Evolutionary conservation across 2,113 vertebrate genomes (phyloP).

Genomic region (Aspiorhynchus laticeps): DNA sequence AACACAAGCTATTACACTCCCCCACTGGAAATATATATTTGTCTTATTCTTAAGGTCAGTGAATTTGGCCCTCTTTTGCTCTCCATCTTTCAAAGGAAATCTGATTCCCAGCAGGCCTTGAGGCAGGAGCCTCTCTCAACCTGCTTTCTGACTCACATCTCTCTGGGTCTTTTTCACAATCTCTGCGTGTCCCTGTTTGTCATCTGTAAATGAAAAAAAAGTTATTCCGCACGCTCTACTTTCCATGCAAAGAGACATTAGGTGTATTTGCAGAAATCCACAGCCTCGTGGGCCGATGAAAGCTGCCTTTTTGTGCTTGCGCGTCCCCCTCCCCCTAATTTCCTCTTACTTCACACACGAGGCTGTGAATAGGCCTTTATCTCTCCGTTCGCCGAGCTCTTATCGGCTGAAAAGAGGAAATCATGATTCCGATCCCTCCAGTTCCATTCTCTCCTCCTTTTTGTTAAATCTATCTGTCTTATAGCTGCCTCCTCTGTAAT

Average conservation of each 20-base stretch:
- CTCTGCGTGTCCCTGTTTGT: slow-evolving; percentile 29
- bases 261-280: slow-evolving; percentile 49
- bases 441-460: slow-evolving; percentile 44
- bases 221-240: slow-evolving; percentile 37
- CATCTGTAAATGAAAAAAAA: slow-evolving; percentile 50
- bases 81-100: not conserved
- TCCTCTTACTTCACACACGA: slow-evolving; percentile 44
- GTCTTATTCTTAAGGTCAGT: slow-evolving; percentile 21
- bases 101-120: slow-evolving; percentile 27
- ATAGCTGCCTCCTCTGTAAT: slow-evolving; percentile 28
- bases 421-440: slow-evolving; percentile 43
- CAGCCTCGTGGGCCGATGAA: slow-evolving; percentile 55
- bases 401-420: slow-evolving; percentile 65
- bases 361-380: slow-evolving; percentile 64
- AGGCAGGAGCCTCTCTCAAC: slow-evolving; percentile 28
- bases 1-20: not conserved
- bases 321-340: slow-evolving; percentile 46
- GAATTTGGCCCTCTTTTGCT: slow-evolving; percentile 5
- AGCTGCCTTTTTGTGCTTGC: slow-evolving; percentile 47
- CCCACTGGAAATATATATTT: slow-evolving; percentile 6
- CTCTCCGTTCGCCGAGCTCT: slow-evolving; percentile 66
- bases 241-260: slow-evolving; percentile 45
- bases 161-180: slow-evolving; percentile 25
- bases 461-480: slow-evolving; percentile 41
- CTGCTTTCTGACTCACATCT: slow-evolving; percentile 25